These are phyloP conservation scores for Geophilus truncorum DNA, from an alignment of 2,888 invertebrate species.

Conservation along the genomic window DNA sequence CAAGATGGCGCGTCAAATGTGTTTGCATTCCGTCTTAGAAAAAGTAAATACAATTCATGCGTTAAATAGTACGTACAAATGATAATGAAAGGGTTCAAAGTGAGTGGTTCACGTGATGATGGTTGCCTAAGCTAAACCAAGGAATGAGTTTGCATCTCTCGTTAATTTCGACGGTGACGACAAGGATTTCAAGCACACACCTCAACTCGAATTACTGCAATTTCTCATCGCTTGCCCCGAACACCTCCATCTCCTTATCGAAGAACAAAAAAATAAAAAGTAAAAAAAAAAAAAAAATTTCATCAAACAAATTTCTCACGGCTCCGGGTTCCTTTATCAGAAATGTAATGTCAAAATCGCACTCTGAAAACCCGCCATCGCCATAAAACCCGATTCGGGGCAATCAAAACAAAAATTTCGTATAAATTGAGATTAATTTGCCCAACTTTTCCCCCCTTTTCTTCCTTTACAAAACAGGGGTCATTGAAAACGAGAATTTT, in stretches of 20 bases:
- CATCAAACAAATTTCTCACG: not conserved
- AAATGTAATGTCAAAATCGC: not conserved
- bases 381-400: not conserved
- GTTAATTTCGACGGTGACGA: constrained; percentile 9
- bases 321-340: not conserved
- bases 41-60: constrained; percentile 1
- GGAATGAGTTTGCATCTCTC: constrained; percentile 6
- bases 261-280: not conserved
- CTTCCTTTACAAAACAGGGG: not conserved
- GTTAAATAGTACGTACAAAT: not conserved
- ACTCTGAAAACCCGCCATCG: not conserved
- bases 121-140: not conserved
- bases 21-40: not conserved
- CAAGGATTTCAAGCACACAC: not conserved
- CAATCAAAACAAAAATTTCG: not conserved
- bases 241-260: not conserved
- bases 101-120: not conserved
- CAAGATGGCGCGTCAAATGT: not conserved
- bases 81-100: constrained; percentile 1
- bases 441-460: not conserved
- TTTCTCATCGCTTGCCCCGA: constrained; percentile 1
- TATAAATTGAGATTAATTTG: not conserved
- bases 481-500: not conserved
- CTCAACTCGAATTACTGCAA: not conserved
- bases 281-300: not conserved